Evolutionary conservation across 2,888 invertebrate species (phyloP).

Genomic region (Pyrochroa serraticornis): DNA sequence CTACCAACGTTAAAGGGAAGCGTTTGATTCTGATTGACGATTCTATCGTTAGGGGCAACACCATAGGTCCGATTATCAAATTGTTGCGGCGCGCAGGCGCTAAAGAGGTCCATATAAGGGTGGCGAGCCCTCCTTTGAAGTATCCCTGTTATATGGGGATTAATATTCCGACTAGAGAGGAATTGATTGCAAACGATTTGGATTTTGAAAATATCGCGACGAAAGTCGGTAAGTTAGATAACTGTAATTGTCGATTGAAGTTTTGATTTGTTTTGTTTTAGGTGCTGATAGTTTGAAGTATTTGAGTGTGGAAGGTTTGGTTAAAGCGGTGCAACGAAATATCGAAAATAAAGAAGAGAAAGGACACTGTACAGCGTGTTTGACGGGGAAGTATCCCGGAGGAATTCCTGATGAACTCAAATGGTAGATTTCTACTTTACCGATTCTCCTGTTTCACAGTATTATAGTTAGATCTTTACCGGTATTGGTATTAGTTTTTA

Average conservation of each 20-base stretch:
- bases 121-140: constrained; percentile 94
- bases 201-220: constrained; percentile 77
- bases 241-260: not conserved
- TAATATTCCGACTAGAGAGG: constrained; percentile 96
- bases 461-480: too few relatives aligned
- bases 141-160: constrained; percentile 99
- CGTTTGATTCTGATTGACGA: constrained; percentile 94
- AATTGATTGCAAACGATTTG: constrained; percentile 91
- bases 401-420: constrained; percentile 68
- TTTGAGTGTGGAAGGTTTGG: constrained; percentile 91
- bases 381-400: constrained; percentile 93
- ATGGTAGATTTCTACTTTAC: constrained; percentile 52
- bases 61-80: constrained; percentile 95
- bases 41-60: constrained; percentile 96
- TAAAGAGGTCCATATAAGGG: constrained; percentile 93
- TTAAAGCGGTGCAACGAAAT: constrained; percentile 82
- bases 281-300: constrained; percentile 93
- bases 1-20: constrained; percentile 86
- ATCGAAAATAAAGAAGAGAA: constrained; percentile 69
- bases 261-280: constrained; percentile 45
- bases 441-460: too few relatives aligned
- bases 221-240: constrained; percentile 75
- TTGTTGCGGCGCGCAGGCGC: constrained; percentile 91
- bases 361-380: constrained; percentile 95
- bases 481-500: too few relatives aligned